Percentiles rank a stretch among this genome's conserved stretches.
phyloP scores from a whole-genome alignment of 2,113 vertebrate species.

The Thomomys bottae region DNA sequence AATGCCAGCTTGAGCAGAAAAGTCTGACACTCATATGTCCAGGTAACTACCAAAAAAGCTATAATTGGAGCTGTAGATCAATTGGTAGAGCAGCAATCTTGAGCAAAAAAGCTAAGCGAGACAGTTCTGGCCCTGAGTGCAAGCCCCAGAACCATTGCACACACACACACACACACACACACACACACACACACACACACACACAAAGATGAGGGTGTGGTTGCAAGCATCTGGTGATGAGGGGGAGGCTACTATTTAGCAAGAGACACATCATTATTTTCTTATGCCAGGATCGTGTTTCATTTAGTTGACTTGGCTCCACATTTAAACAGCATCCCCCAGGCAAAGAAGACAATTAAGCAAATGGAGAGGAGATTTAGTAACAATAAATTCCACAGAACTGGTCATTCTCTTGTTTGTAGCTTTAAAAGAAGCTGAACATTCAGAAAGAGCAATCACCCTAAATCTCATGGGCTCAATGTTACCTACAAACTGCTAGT shows the following conservation, averaged over 20 bases:
- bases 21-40: no score
- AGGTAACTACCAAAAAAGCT: no score
- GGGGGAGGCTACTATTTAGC: constrained; percentile 62
- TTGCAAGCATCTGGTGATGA: constrained; percentile 73
- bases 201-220: constrained; percentile 62
- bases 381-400: constrained; percentile 72
- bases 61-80: no score
- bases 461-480: neutral
- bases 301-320: constrained; percentile 73
- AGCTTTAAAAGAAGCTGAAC: constrained; percentile 61
- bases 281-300: constrained; percentile 68
- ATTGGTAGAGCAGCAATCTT: no score
- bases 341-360: constrained; percentile 81
- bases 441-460: constrained; percentile 59
- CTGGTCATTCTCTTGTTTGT: constrained; percentile 60
- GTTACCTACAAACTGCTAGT: constrained; percentile 51
- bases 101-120: no score
- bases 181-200: no score
- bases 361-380: constrained; percentile 74
- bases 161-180: no score
- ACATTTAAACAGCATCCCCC: constrained; percentile 67
- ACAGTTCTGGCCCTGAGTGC: no score
- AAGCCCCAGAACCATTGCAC: no score
- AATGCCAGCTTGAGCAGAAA: no score
- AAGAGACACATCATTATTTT: constrained; percentile 77